These are phyloP conservation scores for Mus pahari DNA, from an alignment of 2,113 vertebrate species.

Conservation along the genomic window DNA sequence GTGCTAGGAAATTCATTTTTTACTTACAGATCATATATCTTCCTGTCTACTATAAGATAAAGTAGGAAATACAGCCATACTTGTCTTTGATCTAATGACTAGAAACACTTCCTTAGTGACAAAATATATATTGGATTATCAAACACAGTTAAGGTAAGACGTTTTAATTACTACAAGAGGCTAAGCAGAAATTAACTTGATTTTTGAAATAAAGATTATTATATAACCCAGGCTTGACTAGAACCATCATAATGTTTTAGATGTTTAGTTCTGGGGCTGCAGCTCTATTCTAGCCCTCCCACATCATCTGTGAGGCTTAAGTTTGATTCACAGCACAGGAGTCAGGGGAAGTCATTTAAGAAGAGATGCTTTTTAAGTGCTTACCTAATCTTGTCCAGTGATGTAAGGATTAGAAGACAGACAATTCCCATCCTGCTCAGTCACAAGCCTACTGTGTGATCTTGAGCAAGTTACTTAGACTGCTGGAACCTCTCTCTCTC, in stretches of 20 bases:
- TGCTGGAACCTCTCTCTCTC: background rate
- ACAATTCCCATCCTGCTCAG: background rate
- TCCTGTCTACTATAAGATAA: constrained; percentile 18
- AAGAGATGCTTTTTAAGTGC: no score
- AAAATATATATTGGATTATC: background rate
- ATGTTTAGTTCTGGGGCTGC: no score
- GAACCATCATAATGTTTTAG: background rate
- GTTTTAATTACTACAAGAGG: constrained; percentile 3
- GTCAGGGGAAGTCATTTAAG: background rate
- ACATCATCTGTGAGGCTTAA: background rate
- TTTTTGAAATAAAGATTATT: background rate
- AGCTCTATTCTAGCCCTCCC: background rate
- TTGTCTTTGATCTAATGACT: background rate
- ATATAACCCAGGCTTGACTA: background rate
- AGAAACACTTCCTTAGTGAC: background rate
- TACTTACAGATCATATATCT: background rate
- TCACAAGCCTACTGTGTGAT: background rate
- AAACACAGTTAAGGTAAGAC: background rate
- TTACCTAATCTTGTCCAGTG: background rate
- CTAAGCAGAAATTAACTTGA: constrained; percentile 15
- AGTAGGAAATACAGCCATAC: background rate
- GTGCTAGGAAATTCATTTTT: background rate
- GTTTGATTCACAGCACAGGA: background rate
- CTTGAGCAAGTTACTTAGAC: background rate
- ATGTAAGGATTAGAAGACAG: background rate